Evolutionary conservation across 2,113 vertebrate genomes (phyloP).

Genomic region (Nycticryphes semicollaris): DNA sequence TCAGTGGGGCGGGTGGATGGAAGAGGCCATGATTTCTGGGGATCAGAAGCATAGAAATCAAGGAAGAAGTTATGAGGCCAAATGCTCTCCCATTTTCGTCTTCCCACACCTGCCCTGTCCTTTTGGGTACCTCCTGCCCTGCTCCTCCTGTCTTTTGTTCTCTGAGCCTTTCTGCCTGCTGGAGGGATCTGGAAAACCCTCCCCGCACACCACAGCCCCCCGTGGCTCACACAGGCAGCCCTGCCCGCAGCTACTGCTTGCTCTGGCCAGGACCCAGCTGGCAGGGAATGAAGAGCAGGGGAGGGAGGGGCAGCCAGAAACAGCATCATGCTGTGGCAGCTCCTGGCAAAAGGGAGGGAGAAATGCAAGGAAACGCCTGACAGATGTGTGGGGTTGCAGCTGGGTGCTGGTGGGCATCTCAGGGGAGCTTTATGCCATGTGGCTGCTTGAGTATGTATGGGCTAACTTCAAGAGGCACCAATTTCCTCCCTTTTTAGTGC

Average conservation of each 20-base stretch:
- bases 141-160: neutral
- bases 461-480: rapidly evolving
- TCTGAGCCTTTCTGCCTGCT: neutral
- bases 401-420: neutral
- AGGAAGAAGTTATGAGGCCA: neutral
- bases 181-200: neutral
- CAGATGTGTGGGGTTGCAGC: neutral
- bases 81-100: neutral
- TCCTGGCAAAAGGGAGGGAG: neutral
- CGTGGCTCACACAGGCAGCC: neutral
- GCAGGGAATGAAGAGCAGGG: neutral
- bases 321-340: neutral
- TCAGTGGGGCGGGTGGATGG: neutral
- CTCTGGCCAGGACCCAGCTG: neutral
- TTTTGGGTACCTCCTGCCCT: neutral
- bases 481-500: neutral
- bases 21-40: neutral
- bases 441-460: neutral
- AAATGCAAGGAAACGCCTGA: neutral
- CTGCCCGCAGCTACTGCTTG: neutral
- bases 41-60: neutral
- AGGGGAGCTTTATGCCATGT: neutral
- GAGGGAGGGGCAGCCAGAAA: neutral
- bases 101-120: neutral
- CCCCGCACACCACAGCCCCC: rapidly evolving